These are phyloP conservation scores for Drosophila kanapiae DNA, from an alignment of 1,140 invertebrate species.

Conservation along the genomic window DNA sequence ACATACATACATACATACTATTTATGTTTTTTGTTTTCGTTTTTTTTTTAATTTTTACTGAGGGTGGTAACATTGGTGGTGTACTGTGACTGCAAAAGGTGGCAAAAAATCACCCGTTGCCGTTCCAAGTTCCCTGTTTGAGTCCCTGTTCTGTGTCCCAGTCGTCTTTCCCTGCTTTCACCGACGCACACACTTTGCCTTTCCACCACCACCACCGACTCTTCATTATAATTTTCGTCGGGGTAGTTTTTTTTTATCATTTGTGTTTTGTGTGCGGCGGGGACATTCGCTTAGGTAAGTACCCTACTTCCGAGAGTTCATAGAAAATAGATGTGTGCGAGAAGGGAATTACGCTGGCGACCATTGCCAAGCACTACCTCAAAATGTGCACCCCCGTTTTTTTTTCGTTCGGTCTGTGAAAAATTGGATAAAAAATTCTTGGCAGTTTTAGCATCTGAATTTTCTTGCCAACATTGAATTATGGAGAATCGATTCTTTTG, in stretches of 20 bases:
- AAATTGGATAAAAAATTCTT: constrained; percentile 81
- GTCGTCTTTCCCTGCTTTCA: constrained; percentile 23
- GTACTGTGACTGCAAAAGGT: constrained; percentile 34
- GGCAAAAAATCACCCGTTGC: constrained; percentile 31
- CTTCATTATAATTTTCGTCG: constrained; percentile 81
- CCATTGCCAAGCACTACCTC: constrained; percentile 4
- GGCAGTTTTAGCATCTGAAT: constrained; percentile 82
- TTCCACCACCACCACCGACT: constrained; percentile 76
- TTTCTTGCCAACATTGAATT: constrained; percentile 75
- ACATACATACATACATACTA: constrained; percentile 6
- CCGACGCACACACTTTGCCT: constrained; percentile 54
- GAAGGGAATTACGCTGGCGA: constrained; percentile 33
- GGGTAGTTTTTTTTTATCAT: constrained; percentile 76
- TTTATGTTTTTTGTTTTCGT: constrained; percentile 13
- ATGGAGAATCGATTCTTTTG: constrained; percentile 80
- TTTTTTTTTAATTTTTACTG: constrained; percentile 32
- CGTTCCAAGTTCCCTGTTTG: constrained; percentile 4
- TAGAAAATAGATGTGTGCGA: too few species aligned
- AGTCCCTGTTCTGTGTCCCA: constrained; percentile 6
- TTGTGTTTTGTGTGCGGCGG: constrained; percentile 31
- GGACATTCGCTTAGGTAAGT: constrained; percentile 5
- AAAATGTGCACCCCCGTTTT: constrained; percentile 69
- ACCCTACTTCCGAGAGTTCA: constrained; percentile 29
- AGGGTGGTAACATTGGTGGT: constrained; percentile 40
- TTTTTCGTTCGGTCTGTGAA: constrained; percentile 69